These are phyloP conservation scores for Danaus plexippus DNA, from an alignment of 1,140 invertebrate species.

Conservation along the genomic window DNA sequence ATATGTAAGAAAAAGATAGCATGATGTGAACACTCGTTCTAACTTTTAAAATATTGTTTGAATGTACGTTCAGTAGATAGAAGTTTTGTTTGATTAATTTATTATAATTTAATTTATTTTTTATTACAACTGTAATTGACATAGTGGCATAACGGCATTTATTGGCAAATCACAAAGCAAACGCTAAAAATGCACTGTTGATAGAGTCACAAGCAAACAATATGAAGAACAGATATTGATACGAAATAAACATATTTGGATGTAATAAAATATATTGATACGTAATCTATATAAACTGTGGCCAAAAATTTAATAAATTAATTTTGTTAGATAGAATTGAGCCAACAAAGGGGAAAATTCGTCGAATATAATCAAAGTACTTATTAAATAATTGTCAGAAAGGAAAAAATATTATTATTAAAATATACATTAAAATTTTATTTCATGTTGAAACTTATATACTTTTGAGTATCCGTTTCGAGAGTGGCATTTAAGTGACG, in stretches of 20 bases:
- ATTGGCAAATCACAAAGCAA: conserved; percentile 39
- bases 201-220: conserved; percentile 9
- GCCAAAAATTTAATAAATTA: too few relatives aligned
- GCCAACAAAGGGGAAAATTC: too few relatives aligned
- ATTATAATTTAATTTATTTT: conserved; percentile 23
- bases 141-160: conserved; percentile 61
- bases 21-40: neutral
- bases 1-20: too few relatives aligned
- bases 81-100: conserved; percentile 16
- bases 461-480: too few relatives aligned
- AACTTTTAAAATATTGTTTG: neutral
- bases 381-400: too few relatives aligned
- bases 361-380: too few relatives aligned
- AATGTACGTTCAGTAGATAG: conserved; percentile 3
- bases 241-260: neutral
- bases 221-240: neutral
- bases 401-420: too few relatives aligned
- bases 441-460: too few relatives aligned
- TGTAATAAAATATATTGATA: conserved; percentile 1
- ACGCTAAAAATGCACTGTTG: conserved; percentile 36
- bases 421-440: too few relatives aligned
- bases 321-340: too few relatives aligned
- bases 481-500: too few relatives aligned
- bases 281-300: neutral
- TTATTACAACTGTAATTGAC: conserved; percentile 42